Evolutionary conservation across 53 echinoderm and acorn worm genomes (phyloP).

Genomic region (Echinometra lucunter): DNA sequence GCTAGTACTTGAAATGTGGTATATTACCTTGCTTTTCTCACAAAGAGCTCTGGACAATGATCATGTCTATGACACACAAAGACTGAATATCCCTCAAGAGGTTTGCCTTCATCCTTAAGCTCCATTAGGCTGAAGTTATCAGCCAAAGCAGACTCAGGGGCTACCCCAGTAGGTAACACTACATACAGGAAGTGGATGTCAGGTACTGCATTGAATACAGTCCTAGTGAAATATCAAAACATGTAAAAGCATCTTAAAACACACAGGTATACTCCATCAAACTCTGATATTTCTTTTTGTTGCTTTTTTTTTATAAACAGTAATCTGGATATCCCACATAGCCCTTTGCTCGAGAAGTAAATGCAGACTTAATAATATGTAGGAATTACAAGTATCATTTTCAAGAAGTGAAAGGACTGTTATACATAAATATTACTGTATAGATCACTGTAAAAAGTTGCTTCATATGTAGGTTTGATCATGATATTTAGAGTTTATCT

Average conservation of each 20-base stretch:
- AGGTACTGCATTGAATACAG: slow-evolving; percentile 98
- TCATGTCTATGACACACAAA: slow-evolving; percentile 95
- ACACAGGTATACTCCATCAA: not conserved
- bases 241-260: not conserved
- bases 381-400: not conserved
- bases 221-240: slow-evolving; percentile 67
- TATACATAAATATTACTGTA: not conserved
- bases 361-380: not conserved
- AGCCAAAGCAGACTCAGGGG: slow-evolving; percentile 86
- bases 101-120: slow-evolving; percentile 74
- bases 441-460: not conserved
- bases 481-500: not conserved
- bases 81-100: slow-evolving; percentile 74
- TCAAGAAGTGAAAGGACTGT: not conserved
- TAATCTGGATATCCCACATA: not conserved
- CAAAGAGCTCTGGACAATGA: slow-evolving; percentile 89
- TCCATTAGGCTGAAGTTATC: slow-evolving; percentile 82
- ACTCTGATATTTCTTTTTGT: not conserved
- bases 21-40: slow-evolving; percentile 95
- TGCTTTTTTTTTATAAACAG: not conserved
- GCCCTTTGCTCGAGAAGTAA: not conserved
- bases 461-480: not conserved
- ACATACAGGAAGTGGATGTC: slow-evolving; percentile 97
- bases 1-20: not conserved
- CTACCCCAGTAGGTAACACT: slow-evolving; percentile 81